Base-by-base conservation (phyloP, 1,140 invertebrate species). In the Drosophila parvula region DNA sequence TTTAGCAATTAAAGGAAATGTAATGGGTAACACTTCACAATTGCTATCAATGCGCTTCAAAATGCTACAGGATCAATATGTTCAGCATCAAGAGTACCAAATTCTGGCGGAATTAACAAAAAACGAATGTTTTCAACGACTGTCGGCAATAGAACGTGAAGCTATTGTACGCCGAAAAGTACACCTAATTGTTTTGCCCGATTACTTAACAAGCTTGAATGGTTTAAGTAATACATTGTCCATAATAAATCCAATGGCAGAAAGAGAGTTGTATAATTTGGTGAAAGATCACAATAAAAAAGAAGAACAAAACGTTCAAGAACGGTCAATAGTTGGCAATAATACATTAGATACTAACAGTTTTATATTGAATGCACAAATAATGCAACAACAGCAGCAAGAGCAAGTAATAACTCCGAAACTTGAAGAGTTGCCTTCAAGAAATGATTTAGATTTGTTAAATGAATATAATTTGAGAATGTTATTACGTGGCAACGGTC, bases 131-230 rank as follows among this genome's bases (percentile, higher is more conserved):
- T 96, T 95, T 93, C 92, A 93, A 51, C 93, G 92, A 0, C 71
- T 96, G 9, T 93, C 92, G 64, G 93, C 94, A 0, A 80, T 93
- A 2, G 94, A 96, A 74, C 95, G 96, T 59, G 94, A 95, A 83
- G 93, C 93, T 44, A 74, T 94, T 32, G 93, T 94, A 4, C 74
- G 93, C 32, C 94, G 94, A 60, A 94, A 94, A 56, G 89, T 94
- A 59, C 81, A 93, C 65, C 92, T 92, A 77, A 78, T 94, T 40
- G 93, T 93, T 38, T 78, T 93, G 2, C 83, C 93, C 0, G 93
- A 94, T 18, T 89, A 91, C 92, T 44, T 89, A 81, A 64, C 91
- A 69, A 93, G 81, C 73, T 92, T 78, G 34, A 92, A 30, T 32
- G 81, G 74, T 0, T 36, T 92, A 3, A 86, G 80, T 55, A 91